phyloP scores from a whole-genome alignment of 2,888 invertebrate genomes.

The Morpho helenor region DNA sequence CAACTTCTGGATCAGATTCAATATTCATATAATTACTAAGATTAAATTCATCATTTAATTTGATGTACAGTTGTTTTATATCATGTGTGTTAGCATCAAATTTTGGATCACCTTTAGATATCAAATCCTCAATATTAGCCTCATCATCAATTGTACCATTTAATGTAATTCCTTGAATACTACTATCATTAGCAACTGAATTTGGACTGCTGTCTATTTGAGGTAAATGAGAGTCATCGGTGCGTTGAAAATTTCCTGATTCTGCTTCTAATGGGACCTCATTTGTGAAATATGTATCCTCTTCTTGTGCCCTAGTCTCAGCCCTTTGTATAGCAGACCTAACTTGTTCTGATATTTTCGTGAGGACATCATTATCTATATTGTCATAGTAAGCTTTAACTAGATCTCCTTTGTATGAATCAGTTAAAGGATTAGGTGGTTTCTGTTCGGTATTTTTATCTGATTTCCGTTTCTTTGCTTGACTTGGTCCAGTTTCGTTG shows the following conservation, averaged over 20 bases:
- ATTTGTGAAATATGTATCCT: background rate
- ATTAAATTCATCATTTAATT: conserved; percentile 34
- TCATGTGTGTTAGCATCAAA: conserved; percentile 55
- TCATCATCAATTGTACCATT: conserved; percentile 20
- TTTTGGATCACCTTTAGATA: conserved; percentile 44
- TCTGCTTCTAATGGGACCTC: background rate
- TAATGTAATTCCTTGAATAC: conserved; percentile 21
- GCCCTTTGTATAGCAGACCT: conserved; percentile 31
- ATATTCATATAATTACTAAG: conserved; percentile 9
- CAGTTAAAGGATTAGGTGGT: background rate
- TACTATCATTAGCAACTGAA: conserved; percentile 12
- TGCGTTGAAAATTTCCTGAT: background rate
- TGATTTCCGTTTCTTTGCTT: conserved; percentile 25
- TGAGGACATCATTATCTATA: conserved; percentile 41
- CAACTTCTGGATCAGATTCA: conserved; percentile 38
- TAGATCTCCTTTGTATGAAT: conserved; percentile 25
- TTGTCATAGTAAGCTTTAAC: conserved; percentile 41
- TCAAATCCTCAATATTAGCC: conserved; percentile 27
- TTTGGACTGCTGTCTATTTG: conserved; percentile 1
- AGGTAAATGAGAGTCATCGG: background rate
- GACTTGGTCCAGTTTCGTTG: conserved; percentile 27
- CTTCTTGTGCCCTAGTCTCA: background rate
- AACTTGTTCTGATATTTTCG: conserved; percentile 41
- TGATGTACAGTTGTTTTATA: conserved; percentile 51
- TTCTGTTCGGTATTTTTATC: background rate